phyloP scores from a whole-genome alignment of 2,888 invertebrate species.

The Cephus nigrinus region DNA sequence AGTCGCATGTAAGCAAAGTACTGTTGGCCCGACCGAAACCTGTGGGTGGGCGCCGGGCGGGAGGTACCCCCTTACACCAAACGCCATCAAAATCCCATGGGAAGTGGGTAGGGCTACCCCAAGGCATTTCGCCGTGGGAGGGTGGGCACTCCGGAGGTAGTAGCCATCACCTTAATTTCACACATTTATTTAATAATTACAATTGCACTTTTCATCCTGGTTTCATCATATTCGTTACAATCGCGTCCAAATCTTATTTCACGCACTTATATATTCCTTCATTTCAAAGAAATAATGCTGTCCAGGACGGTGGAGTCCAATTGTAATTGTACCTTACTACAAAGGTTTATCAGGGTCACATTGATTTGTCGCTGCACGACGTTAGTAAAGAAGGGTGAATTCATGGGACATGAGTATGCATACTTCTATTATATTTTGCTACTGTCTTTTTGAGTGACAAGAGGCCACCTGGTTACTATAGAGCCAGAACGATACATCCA shows the following conservation, averaged over 20 bases:
- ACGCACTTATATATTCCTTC: not conserved
- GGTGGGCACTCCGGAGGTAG: constrained; percentile 61
- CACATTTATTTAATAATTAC: constrained; percentile 34
- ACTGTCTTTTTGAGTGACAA: not conserved
- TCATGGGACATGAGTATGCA: not conserved
- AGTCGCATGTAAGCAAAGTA: constrained; percentile 61
- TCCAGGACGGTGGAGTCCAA: constrained; percentile 29
- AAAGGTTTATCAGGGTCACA: constrained; percentile 33
- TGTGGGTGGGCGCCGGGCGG: constrained; percentile 65
- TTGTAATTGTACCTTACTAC: constrained; percentile 37
- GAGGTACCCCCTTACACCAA: constrained; percentile 62
- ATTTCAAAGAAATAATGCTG: not conserved
- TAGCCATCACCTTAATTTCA: constrained; percentile 38
- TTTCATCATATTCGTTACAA: not conserved
- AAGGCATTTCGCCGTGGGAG: constrained; percentile 50
- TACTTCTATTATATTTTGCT: not conserved
- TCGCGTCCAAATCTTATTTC: not conserved
- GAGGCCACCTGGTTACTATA: not conserved
- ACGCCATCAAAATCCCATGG: constrained; percentile 59
- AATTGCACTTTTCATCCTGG: constrained; percentile 36
- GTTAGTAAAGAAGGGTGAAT: constrained; percentile 35
- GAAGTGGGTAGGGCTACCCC: constrained; percentile 65
- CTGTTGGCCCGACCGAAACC: constrained; percentile 65
- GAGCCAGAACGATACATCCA: not conserved
- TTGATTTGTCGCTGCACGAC: constrained; percentile 36